Conservation (phyloP, 2,888 invertebrate genomes). For the Cataglyphis altisquamis region DNA sequence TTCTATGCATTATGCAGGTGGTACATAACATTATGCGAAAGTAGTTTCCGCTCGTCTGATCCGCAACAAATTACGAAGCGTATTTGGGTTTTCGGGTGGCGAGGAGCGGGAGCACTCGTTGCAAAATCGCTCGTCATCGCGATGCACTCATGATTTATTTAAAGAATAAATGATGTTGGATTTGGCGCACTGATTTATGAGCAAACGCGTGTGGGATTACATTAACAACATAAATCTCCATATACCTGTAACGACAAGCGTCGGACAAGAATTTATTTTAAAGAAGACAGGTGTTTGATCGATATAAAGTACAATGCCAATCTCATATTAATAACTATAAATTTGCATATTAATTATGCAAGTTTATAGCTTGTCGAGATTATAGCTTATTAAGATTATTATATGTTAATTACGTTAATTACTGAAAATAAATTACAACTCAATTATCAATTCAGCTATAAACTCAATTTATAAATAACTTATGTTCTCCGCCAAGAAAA, state of each 20-base stretch:
- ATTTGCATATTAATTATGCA: neutral
- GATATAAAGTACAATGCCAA: neutral
- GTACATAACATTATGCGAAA: constrained; percentile 10
- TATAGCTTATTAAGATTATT: neutral
- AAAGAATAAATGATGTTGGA: constrained; percentile 37
- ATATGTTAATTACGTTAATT: neutral
- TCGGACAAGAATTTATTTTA: constrained; percentile 1
- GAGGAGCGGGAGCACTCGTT: neutral
- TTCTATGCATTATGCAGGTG: constrained; percentile 21
- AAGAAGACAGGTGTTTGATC: constrained; percentile 2
- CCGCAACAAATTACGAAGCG: constrained; percentile 22
- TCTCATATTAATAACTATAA: neutral
- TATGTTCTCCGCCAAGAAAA: neutral
- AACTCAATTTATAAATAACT: neutral
- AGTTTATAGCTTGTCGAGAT: neutral
- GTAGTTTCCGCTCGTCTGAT: neutral
- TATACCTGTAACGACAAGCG: neutral
- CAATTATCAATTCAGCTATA: constrained; percentile 1
- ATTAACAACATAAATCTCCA: constrained; percentile 23
- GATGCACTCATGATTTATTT: constrained; percentile 41
- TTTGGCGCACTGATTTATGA: constrained; percentile 19
- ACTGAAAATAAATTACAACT: neutral
- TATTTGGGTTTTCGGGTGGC: constrained; percentile 7
- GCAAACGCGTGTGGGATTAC: neutral
- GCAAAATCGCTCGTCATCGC: constrained; percentile 35